Evolutionary conservation across 2,888 invertebrate genomes (phyloP).

Genomic region (Cerceris ruficornis): DNA sequence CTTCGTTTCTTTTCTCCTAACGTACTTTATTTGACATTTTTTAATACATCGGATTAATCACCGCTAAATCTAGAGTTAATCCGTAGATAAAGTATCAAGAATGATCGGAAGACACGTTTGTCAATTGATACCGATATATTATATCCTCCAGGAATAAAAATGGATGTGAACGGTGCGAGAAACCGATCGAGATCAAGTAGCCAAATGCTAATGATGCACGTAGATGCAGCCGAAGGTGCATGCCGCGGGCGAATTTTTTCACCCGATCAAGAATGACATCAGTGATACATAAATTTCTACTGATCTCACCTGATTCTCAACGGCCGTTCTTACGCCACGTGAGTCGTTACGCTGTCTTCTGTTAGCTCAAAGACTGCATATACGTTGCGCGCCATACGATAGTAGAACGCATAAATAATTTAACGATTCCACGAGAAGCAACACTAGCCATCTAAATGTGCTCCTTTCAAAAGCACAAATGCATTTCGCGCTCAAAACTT

Average conservation of each 20-base stretch:
- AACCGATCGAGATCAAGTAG: conserved; percentile 1
- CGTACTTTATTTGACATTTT: too few species aligned
- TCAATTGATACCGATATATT: not conserved
- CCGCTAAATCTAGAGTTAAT: too few species aligned
- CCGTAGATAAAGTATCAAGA: too few species aligned
- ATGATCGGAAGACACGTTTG: not conserved
- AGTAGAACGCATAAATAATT: not conserved
- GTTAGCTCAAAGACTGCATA: not conserved
- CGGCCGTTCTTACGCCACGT: conserved; percentile 6
- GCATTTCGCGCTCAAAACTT: not conserved
- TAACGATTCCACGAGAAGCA: not conserved
- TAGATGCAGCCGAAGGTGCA: not conserved
- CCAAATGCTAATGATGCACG: not conserved
- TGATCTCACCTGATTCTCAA: conserved; percentile 46
- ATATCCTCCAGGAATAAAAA: not conserved
- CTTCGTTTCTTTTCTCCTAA: too few species aligned
- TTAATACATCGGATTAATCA: too few species aligned
- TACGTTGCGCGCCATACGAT: not conserved
- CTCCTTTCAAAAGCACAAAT: not conserved
- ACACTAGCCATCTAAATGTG: not conserved
- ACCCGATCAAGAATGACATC: conserved; percentile 37
- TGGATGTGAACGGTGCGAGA: not conserved
- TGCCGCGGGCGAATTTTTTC: conserved; percentile 13
- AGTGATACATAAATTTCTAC: conserved; percentile 27
- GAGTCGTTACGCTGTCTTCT: not conserved